A percentile compares a stretch with the other conserved stretches of the same genome.
Conservation (phyloP, 2,888 invertebrate species). For the Campoletis raptor region DNA sequence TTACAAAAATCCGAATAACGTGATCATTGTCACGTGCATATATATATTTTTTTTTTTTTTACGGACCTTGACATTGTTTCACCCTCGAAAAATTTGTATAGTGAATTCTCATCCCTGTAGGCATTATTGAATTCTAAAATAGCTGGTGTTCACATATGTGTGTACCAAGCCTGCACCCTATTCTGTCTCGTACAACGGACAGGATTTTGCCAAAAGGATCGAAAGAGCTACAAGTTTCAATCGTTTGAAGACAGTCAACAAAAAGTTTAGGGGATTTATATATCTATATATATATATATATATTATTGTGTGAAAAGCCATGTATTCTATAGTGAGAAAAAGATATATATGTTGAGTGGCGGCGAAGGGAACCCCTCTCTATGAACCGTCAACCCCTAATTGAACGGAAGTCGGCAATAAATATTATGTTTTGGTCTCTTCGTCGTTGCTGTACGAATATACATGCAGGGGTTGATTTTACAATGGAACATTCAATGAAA, state of each 20-base stretch:
- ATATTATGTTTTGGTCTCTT: slow-evolving; percentile 81
- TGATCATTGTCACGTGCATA: background rate
- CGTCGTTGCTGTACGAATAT: slow-evolving; percentile 74
- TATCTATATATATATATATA: background rate
- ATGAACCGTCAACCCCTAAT: slow-evolving; percentile 82
- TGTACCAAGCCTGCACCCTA: slow-evolving; percentile 9
- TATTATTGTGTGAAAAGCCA: background rate
- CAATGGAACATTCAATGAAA: slow-evolving; percentile 71
- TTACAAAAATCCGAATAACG: background rate
- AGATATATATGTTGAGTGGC: slow-evolving; percentile 35
- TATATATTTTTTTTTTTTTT: background rate
- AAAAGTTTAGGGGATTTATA: slow-evolving; percentile 29
- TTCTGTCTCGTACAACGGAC: slow-evolving; percentile 21
- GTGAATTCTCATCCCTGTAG: slow-evolving; percentile 27
- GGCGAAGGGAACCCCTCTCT: slow-evolving; percentile 61
- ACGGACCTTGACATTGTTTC: slow-evolving; percentile 24
- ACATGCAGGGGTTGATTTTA: slow-evolving; percentile 65
- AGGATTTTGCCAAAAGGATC: slow-evolving; percentile 47
- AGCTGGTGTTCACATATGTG: slow-evolving; percentile 34
- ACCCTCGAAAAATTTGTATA: slow-evolving; percentile 42
- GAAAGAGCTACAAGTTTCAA: slow-evolving; percentile 48
- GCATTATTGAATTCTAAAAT: slow-evolving; percentile 49
- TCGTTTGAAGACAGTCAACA: slow-evolving; percentile 40
- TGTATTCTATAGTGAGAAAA: slow-evolving; percentile 27
- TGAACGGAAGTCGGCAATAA: slow-evolving; percentile 84